A percentile compares a stretch with the other conserved stretches of the same genome.
Evolutionary conservation across 37 sponge, comb jelly and placozoan species (phyloP).

Genomic region (Mnemiopsis leidyi): DNA sequence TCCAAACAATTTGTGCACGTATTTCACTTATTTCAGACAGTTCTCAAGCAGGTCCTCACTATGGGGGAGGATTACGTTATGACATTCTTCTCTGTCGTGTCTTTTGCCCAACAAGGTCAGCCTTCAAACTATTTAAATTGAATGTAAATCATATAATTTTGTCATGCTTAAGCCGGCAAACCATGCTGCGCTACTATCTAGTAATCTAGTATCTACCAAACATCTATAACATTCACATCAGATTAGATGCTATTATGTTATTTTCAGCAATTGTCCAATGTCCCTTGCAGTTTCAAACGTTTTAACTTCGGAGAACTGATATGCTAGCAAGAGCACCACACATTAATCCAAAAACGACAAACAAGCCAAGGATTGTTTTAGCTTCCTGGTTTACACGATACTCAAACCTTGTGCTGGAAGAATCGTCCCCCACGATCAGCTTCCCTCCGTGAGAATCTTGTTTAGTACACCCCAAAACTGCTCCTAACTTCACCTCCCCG

Average conservation of each 20-base stretch:
- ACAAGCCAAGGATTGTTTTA: background rate
- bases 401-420: background rate
- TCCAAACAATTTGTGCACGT: too few species aligned
- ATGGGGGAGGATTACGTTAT: slow-evolving; percentile 92
- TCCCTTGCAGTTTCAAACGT: too few species aligned
- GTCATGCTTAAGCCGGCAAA: too few species aligned
- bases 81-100: slow-evolving; percentile 84
- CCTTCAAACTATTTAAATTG: too few species aligned
- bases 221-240: too few species aligned
- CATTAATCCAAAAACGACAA: background rate
- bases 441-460: background rate
- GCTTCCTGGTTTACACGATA: background rate
- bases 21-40: slow-evolving; percentile 71
- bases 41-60: slow-evolving; percentile 92
- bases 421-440: background rate
- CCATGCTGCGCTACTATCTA: too few species aligned
- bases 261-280: too few species aligned
- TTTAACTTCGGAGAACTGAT: background rate
- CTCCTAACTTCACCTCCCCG: background rate
- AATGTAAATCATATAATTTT: too few species aligned
- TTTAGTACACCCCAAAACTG: background rate
- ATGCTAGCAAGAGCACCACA: background rate
- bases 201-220: too few species aligned
- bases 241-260: too few species aligned
- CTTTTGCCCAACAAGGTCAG: slow-evolving; percentile 90